These are phyloP conservation scores for Drosophila arizonae DNA, from an alignment of 1,140 invertebrate species.

Conservation along the genomic window DNA sequence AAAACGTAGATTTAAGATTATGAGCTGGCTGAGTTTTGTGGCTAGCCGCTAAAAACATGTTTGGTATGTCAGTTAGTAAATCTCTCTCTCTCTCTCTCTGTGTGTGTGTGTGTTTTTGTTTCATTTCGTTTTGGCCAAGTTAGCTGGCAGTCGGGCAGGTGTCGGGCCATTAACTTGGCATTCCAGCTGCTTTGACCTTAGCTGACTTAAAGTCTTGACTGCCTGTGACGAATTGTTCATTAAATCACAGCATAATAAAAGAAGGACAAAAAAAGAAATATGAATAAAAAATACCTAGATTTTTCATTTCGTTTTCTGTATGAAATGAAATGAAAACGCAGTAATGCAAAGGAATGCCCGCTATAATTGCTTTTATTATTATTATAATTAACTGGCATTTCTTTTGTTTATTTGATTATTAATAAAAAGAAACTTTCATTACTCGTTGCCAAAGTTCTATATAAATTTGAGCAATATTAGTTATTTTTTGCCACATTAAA, in stretches of 20 bases:
- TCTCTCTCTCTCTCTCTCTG: conserved; percentile 36
- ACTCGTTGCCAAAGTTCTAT: not conserved
- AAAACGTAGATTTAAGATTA: conserved; percentile 79
- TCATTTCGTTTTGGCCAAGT: conserved; percentile 3
- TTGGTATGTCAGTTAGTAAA: conserved; percentile 71
- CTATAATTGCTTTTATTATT: not conserved
- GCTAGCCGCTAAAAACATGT: conserved; percentile 52
- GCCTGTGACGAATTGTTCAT: conserved; percentile 1
- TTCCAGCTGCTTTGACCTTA: conserved; percentile 20
- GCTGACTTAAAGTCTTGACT: conserved; percentile 7
- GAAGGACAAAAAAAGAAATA: not conserved
- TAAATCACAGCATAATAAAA: not conserved
- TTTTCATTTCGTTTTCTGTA: not conserved
- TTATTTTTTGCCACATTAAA: conserved; percentile 23
- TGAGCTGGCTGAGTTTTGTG: conserved; percentile 74
- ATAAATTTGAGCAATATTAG: conserved; percentile 1
- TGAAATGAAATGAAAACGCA: not conserved
- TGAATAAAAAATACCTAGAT: not conserved
- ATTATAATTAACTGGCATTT: not conserved
- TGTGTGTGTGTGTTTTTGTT: not conserved
- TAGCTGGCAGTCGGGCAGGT: conserved; percentile 48
- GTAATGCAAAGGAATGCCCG: not conserved
- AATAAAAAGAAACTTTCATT: not conserved
- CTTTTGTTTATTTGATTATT: not conserved
- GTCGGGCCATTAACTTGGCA: conserved; percentile 67